Evolutionary conservation across 1,140 invertebrate genomes (phyloP), one percentile per base, ranked within the genome.

Genomic region (Ctenoplectra terminalis): DNA sequence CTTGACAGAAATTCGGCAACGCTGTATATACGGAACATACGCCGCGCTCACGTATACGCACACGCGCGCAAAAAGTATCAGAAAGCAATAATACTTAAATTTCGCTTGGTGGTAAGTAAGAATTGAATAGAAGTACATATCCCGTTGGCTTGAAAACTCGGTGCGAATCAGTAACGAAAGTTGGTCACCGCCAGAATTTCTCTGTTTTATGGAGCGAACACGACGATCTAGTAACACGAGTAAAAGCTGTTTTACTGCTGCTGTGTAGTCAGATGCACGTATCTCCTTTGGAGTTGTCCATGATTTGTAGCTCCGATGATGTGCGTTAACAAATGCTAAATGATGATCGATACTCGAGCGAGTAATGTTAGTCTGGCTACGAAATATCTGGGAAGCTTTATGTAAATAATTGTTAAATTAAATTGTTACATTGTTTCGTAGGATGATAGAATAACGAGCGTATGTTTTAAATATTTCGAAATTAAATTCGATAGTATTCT

Each of bases 1-100:
- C 37, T 64, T 34, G 34, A 73, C 26, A 60, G 84, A 82, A 86
- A 85, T 86, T 86, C 54, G 83, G 78, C 83, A 85, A 85, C 67
- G 31, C 23, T 29, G 63, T 54, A 13, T n/a, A 37, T 26, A 23
- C 43, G 23, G 17, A n/a, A 20, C 20, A 11, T 31, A 29, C 37
- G 9, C 9, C 40, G 40, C 46, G 37, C 29, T 29, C 17, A 20
- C 1, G 6, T 7, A 7, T 3, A 11, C 50, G 31, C 31, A 17
- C 26, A 31, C 20, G 15, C n/a, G 11, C 3, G 7, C n/a, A 20
- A 3, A 26, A 40, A 43, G 52, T 56, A 40, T 20, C 1, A 61
- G 29, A 48, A 73, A 73, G 8, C 26, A 46, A 23, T 29, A 13
- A 34, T 29, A 23, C 4, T 23, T 43, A 43, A 34, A 50, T 50